Evolutionary conservation across 2,113 vertebrate species (phyloP).

Genomic region (Platanista minor): DNA sequence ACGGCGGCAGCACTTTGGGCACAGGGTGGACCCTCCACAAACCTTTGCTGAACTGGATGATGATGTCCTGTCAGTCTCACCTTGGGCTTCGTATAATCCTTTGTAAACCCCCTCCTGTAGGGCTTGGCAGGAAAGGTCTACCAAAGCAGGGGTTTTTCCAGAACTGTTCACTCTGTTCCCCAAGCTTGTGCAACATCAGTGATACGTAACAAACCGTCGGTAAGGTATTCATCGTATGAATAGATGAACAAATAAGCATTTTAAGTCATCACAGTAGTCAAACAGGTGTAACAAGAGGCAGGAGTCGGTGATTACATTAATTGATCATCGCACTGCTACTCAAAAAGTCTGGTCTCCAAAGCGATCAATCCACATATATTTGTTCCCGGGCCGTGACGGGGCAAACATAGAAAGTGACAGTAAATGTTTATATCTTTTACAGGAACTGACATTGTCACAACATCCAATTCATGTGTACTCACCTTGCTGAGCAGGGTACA

Average conservation of each 20-base stretch:
- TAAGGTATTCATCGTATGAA: neutral
- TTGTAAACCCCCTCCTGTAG: neutral
- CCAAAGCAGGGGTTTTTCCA: neutral
- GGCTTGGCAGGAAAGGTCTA: neutral
- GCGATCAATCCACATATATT: fast-evolving
- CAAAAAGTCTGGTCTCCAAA: neutral
- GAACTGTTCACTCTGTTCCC: neutral
- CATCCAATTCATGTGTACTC: no score
- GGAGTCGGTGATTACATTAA: neutral
- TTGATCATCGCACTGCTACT: neutral
- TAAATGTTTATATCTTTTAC: neutral
- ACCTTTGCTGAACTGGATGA: neutral
- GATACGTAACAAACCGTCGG: neutral
- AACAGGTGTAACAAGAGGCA: neutral
- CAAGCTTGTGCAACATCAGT: neutral
- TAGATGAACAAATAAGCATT: neutral
- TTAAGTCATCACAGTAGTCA: neutral
- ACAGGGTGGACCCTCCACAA: neutral
- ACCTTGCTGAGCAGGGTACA: neutral
- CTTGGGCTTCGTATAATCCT: neutral
- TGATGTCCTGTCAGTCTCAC: neutral
- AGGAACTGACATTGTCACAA: neutral
- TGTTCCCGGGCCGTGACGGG: neutral
- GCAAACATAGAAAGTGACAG: neutral
- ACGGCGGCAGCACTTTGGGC: neutral